Evolutionary conservation across 2,888 invertebrate species (phyloP).

Genomic region (Calameuta pallipes): DNA sequence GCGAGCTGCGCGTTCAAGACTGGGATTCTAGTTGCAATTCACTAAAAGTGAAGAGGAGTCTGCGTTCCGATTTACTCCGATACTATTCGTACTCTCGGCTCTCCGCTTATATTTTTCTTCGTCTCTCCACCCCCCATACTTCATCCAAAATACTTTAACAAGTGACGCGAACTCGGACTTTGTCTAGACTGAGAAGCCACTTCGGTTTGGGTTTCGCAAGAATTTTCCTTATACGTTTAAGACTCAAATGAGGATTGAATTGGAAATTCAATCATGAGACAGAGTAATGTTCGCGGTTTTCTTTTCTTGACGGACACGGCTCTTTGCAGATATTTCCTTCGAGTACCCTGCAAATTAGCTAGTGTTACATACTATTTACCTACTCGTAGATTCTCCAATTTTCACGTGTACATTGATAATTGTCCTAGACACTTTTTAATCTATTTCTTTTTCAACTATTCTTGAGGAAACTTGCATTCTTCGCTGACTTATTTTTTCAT

Average conservation of each 20-base stretch:
- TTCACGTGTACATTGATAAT: slow-evolving; percentile 6
- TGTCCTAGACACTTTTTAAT: neutral
- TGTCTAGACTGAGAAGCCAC: neutral
- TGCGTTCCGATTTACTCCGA: neutral
- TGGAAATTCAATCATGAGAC: neutral
- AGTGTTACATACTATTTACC: slow-evolving; percentile 1
- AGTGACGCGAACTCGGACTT: neutral
- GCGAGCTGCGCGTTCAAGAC: neutral
- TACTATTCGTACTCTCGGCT: neutral
- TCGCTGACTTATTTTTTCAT: neutral
- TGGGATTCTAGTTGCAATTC: neutral
- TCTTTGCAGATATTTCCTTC: neutral
- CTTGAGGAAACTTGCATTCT: neutral
- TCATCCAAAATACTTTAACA: neutral
- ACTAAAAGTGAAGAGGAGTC: neutral
- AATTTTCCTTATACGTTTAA: neutral
- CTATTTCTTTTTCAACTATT: neutral
- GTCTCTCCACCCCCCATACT: neutral
- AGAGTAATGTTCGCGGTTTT: neutral
- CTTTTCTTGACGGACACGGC: neutral
- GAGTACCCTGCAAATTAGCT: neutral
- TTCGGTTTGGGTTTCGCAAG: neutral
- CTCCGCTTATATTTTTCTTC: neutral
- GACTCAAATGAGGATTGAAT: neutral
- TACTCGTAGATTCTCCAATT: neutral